Evolutionary conservation across 2,113 vertebrate genomes (phyloP).

Genomic region (Noctilio leporinus): DNA sequence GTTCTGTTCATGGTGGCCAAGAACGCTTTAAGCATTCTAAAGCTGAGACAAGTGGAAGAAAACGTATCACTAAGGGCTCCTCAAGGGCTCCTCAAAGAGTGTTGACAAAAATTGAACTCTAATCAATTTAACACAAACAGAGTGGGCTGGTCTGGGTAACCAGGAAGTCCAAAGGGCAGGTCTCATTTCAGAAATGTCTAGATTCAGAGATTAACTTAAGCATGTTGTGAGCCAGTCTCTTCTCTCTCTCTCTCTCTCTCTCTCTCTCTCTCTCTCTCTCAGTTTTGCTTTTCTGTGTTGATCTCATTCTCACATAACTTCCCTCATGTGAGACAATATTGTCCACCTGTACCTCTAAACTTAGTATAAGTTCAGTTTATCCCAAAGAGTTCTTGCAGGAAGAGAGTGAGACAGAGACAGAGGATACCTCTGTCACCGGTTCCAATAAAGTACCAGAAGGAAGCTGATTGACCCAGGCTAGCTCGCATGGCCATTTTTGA

Average conservation of each 20-base stretch:
- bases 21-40: constrained; percentile 20
- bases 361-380: neutral
- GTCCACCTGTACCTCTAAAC: neutral
- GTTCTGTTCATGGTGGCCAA: neutral
- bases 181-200: neutral
- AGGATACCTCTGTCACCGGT: neutral
- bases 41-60: neutral
- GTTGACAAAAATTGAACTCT: neutral
- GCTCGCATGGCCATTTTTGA: neutral
- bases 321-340: neutral
- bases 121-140: neutral
- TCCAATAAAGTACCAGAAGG: neutral
- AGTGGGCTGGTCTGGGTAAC: neutral
- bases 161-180: neutral
- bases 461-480: neutral
- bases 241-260: neutral
- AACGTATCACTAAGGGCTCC: neutral
- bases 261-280: too few species aligned
- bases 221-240: neutral
- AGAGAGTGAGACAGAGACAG: neutral
- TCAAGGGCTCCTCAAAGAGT: neutral
- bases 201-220: neutral
- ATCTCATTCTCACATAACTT: neutral
- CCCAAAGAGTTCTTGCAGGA: neutral
- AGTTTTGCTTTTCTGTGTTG: neutral